These are phyloP conservation scores for Lordiphosa collinella DNA, from an alignment of 1,140 invertebrate species.

Conservation along the genomic window DNA sequence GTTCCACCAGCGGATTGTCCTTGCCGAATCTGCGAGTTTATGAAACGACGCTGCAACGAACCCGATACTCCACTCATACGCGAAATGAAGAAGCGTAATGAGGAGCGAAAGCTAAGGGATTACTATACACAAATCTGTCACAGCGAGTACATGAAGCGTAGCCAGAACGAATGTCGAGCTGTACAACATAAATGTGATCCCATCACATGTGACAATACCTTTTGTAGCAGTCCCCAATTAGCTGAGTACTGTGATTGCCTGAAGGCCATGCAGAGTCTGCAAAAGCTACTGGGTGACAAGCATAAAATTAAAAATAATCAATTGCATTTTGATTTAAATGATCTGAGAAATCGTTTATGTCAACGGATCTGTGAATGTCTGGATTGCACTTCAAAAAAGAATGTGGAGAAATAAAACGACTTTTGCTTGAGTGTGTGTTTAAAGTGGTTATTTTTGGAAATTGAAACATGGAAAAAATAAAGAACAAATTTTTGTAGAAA, in stretches of 20 bases:
- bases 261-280: constrained; percentile 25
- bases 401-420: background rate
- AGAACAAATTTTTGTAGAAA: no score
- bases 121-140: constrained; percentile 16
- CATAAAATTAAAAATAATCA: background rate
- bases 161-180: background rate
- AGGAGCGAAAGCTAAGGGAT: constrained; percentile 12
- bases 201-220: constrained; percentile 6
- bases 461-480: no score
- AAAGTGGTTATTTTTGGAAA: no score
- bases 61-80: constrained; percentile 24
- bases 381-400: background rate
- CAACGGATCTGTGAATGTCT: constrained; percentile 20
- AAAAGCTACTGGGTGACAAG: constrained; percentile 4
- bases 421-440: no score
- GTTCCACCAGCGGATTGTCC: constrained; percentile 4
- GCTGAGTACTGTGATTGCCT: constrained; percentile 26
- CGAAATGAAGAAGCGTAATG: constrained; percentile 17
- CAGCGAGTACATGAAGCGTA: constrained; percentile 3
- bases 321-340: constrained; percentile 13
- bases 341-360: constrained; percentile 14
- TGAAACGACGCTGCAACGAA: constrained; percentile 1
- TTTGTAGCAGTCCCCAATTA: constrained; percentile 16
- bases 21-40: constrained; percentile 22
- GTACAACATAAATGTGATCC: constrained; percentile 14